Conservation (phyloP, 2,888 invertebrate species). For the Erebia ligea region DNA sequence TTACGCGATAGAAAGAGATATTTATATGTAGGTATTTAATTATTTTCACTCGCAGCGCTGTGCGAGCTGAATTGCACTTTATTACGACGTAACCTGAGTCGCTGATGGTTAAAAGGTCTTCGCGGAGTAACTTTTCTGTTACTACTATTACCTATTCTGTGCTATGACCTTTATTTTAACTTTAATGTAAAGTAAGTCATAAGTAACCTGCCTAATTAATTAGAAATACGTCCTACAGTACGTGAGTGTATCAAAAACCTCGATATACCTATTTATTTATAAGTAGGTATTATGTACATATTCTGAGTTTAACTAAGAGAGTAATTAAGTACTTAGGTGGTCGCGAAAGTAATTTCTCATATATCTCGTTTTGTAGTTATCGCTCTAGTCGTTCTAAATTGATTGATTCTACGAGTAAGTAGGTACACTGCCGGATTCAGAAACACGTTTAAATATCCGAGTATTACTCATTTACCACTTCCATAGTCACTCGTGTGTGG, state of each 20-base stretch:
- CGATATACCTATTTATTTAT: too few species aligned
- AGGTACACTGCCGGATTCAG: constrained; percentile 28
- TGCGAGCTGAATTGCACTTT: too few species aligned
- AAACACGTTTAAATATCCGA: constrained; percentile 31
- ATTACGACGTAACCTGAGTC: too few species aligned
- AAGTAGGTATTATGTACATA: background rate
- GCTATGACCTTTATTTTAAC: too few species aligned
- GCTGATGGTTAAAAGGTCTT: too few species aligned
- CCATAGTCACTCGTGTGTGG: constrained; percentile 36
- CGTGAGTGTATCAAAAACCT: background rate
- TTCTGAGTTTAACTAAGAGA: background rate
- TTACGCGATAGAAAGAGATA: too few species aligned
- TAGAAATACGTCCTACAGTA: background rate
- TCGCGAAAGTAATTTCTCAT: background rate
- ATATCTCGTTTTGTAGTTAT: constrained; percentile 21
- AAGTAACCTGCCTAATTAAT: too few species aligned
- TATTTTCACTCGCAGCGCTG: too few species aligned
- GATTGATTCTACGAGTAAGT: constrained; percentile 32
- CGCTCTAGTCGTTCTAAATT: constrained; percentile 32
- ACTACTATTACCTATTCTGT: too few species aligned
- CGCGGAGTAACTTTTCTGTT: too few species aligned
- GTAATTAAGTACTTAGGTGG: background rate
- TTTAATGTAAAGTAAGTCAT: too few species aligned
- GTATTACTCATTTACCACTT: constrained; percentile 32
- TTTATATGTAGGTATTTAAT: too few species aligned